Evolutionary conservation across 2,888 invertebrate genomes (phyloP).

Genomic region (Cepaea hortensis): DNA sequence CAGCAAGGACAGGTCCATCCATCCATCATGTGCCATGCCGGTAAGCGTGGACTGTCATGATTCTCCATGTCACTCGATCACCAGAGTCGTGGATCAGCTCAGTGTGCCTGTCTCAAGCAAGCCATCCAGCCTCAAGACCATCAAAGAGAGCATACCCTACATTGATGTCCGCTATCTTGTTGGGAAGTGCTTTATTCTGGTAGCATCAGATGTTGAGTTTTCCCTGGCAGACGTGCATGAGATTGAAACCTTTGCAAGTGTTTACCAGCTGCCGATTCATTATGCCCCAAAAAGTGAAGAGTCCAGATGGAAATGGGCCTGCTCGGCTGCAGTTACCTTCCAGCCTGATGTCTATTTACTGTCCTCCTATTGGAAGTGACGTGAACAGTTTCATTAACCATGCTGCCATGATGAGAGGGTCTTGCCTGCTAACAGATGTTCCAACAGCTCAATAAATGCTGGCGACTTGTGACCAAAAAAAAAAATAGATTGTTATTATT

Average conservation of each 20-base stretch:
- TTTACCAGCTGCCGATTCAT: conserved; percentile 34
- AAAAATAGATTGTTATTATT: too few relatives aligned
- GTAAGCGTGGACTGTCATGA: too few relatives aligned
- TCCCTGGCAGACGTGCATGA: neutral
- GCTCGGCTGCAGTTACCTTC: conserved; percentile 36
- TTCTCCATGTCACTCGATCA: too few relatives aligned
- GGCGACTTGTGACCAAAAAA: neutral
- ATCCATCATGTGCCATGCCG: too few relatives aligned
- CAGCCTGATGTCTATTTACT: conserved; percentile 39
- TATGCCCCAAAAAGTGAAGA: conserved; percentile 30
- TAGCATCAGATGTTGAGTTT: conserved; percentile 30
- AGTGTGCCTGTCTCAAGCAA: too few relatives aligned
- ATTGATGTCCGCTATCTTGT: conserved; percentile 38
- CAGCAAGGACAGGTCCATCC: conserved; percentile 29
- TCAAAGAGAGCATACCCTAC: conserved; percentile 34
- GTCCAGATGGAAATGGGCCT: neutral
- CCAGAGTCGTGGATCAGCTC: too few relatives aligned
- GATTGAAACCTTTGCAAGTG: conserved; percentile 27
- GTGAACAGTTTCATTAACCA: conserved; percentile 35
- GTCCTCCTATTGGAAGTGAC: conserved; percentile 36
- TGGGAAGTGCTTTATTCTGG: conserved; percentile 46
- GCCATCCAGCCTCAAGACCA: conserved; percentile 39
- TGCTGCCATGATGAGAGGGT: conserved; percentile 25
- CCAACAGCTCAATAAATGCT: neutral
- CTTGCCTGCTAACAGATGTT: neutral